These are phyloP conservation scores for Hyphantria cunea DNA, from an alignment of 1,140 invertebrate genomes.

Conservation along the genomic window DNA sequence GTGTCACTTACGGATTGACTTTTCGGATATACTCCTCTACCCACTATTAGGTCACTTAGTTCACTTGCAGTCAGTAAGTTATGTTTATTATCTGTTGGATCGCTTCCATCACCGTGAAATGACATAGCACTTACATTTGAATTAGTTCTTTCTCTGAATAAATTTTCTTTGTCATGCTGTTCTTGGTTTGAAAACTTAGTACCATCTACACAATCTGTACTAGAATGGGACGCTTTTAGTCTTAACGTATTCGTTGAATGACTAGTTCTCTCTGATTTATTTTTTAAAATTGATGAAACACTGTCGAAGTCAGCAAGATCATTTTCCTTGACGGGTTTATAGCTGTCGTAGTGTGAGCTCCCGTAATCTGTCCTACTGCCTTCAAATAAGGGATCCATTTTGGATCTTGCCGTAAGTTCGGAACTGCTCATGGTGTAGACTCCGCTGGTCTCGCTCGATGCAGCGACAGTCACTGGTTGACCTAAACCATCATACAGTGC, in stretches of 20 bases:
- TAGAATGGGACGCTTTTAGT: constrained; percentile 48
- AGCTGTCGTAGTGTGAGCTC: constrained; percentile 80
- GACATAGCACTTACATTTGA: constrained; percentile 89
- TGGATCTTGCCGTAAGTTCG: constrained; percentile 81
- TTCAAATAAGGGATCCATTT: constrained; percentile 64
- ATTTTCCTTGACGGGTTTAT: constrained; percentile 73
- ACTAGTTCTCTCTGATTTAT: constrained; percentile 62
- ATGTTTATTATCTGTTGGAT: constrained; percentile 90
- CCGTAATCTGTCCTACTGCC: constrained; percentile 68
- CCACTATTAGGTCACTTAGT: constrained; percentile 91
- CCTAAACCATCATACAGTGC: constrained; percentile 72
- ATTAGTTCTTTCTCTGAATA: constrained; percentile 86
- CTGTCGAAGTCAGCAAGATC: constrained; percentile 76
- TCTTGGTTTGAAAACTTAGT: constrained; percentile 50
- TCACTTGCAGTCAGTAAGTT: constrained; percentile 89
- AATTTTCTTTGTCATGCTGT: constrained; percentile 54
- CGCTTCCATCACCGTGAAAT: constrained; percentile 92
- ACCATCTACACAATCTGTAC: constrained; percentile 81
- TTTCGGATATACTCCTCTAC: constrained; percentile 88
- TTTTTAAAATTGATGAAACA: constrained; percentile 74
- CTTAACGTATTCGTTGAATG: constrained; percentile 44
- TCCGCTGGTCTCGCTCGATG: constrained; percentile 89
- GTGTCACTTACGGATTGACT: constrained; percentile 91
- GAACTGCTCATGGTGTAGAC: constrained; percentile 89
- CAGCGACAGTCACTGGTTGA: constrained; percentile 75